Evolutionary conservation across 1,140 invertebrate genomes (phyloP).

Genomic region (Drosophila bipectinata): DNA sequence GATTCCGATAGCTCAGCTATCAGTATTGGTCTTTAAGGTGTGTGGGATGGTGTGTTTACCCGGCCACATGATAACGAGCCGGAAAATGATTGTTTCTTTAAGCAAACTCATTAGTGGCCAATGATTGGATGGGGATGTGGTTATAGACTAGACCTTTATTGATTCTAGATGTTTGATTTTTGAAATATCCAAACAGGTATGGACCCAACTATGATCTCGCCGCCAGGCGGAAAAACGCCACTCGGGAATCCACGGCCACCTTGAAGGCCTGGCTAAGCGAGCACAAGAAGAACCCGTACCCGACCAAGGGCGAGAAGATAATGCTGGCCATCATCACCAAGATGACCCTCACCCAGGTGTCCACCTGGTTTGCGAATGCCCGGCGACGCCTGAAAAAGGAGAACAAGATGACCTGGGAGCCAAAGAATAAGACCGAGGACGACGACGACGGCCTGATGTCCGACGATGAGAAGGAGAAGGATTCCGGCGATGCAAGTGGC

Average conservation of each 20-base stretch:
- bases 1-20: constrained; percentile 30
- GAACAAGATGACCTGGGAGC: constrained; percentile 99
- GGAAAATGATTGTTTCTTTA: constrained; percentile 14
- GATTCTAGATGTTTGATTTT: constrained; percentile 31
- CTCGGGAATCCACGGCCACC: constrained; percentile 97
- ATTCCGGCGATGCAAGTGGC: constrained; percentile 83
- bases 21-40: constrained; percentile 27
- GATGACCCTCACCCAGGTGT: constrained; percentile 98
- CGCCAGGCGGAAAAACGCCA: constrained; percentile 97
- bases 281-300: constrained; percentile 98
- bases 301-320: constrained; percentile 98
- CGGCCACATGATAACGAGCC: constrained; percentile 22
- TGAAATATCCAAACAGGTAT: constrained; percentile 88
- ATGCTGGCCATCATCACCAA: constrained; percentile 98
- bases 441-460: constrained; percentile 94
- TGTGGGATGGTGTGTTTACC: constrained; percentile 21
- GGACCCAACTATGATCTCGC: constrained; percentile 97
- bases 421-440: constrained; percentile 95
- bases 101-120: constrained; percentile 37
- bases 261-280: constrained; percentile 98
- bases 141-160: constrained; percentile 7
- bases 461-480: constrained; percentile 94
- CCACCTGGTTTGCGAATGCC: constrained; percentile 98
- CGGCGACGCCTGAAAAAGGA: constrained; percentile 96
- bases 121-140: constrained; percentile 9